Evolutionary conservation across 2,797 vertebrate genomes (phyloP).

Genomic region (Sus cebifrons): DNA sequence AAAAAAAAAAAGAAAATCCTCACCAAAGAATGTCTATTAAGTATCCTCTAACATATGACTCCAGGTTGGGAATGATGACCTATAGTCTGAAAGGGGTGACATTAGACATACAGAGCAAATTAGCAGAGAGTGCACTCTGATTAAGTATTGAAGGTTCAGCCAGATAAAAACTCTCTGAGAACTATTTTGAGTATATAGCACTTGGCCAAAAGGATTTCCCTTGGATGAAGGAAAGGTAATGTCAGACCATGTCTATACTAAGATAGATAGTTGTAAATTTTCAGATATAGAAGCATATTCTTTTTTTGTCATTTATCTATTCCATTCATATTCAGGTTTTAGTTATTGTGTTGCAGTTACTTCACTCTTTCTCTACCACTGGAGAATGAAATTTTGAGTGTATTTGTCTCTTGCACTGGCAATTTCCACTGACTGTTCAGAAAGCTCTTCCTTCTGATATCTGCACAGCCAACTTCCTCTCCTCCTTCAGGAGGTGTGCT

Average conservation of each 20-base stretch:
- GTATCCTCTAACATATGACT: neutral
- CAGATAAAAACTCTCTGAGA: neutral
- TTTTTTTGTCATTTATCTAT: neutral
- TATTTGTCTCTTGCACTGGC: neutral
- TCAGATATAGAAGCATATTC: neutral
- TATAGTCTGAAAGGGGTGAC: neutral
- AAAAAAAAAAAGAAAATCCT: neutral
- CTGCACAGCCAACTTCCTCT: neutral
- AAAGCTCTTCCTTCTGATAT: neutral
- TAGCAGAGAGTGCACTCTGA: constrained; percentile 3
- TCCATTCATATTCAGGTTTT: neutral
- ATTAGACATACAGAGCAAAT: neutral
- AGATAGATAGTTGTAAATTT: neutral
- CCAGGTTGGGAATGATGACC: neutral
- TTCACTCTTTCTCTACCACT: neutral
- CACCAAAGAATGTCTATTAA: constrained; percentile 8
- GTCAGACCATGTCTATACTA: constrained; percentile 6
- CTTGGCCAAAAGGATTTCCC: constrained; percentile 50
- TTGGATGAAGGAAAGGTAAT: constrained; percentile 45
- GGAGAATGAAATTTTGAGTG: neutral
- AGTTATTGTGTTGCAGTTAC: neutral
- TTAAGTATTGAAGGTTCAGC: neutral
- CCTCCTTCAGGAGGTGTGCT: neutral
- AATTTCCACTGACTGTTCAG: neutral
- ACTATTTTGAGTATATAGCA: neutral